Conservation (phyloP, 2,113 vertebrate species). For the Turnix velox region DNA sequence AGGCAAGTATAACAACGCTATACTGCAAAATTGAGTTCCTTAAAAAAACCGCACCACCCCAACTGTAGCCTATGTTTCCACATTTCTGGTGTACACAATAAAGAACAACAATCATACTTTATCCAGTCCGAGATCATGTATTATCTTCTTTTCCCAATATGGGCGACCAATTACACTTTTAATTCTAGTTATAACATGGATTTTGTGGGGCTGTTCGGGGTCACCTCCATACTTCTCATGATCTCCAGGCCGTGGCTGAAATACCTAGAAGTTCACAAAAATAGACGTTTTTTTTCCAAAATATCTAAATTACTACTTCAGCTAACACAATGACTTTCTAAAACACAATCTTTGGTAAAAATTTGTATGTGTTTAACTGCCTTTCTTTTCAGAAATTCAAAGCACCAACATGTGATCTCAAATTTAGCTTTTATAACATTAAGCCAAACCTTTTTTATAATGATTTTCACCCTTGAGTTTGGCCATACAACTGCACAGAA, state of each 20-base stretch:
- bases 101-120: conserved; percentile 76
- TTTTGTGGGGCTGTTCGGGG: conserved; percentile 89
- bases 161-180: conserved; percentile 81
- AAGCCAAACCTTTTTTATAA: neutral
- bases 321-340: neutral
- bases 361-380: neutral
- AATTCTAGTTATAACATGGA: conserved; percentile 88
- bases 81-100: neutral
- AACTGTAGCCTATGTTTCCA: neutral
- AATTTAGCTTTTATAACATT: neutral
- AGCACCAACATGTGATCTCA: neutral
- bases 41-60: neutral
- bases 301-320: neutral
- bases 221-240: conserved; percentile 92
- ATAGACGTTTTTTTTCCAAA: rapidly evolving
- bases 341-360: neutral
- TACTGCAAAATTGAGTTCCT: neutral
- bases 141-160: conserved; percentile 90
- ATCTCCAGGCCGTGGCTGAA: conserved; percentile 81
- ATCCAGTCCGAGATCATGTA: conserved; percentile 81
- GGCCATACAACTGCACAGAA: neutral
- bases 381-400: neutral
- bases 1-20: too few relatives aligned
- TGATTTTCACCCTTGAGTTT: neutral
- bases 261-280: conserved; percentile 72